phyloP scores from a whole-genome alignment of 2,797 vertebrate genomes.

The Chiroxiphia lanceolata region DNA sequence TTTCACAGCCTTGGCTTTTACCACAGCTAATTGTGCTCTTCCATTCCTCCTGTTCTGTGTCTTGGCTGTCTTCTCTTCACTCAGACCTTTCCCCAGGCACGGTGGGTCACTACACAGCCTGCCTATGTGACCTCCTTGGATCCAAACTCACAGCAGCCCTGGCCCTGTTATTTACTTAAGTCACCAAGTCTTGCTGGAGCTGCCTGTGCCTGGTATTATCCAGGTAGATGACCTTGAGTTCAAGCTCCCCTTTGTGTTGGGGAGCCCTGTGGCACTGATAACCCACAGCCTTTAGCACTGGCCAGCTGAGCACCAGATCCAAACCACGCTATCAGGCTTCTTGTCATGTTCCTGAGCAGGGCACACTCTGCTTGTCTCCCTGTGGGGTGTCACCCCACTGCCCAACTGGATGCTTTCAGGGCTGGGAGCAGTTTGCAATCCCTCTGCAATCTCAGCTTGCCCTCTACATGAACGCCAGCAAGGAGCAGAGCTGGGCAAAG shows the following conservation, averaged over 20 bases:
- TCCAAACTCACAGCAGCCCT: neutral
- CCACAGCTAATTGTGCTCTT: neutral
- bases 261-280: neutral
- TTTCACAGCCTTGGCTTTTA: conserved; percentile 4
- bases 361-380: accelerated
- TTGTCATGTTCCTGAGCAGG: accelerated
- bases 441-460: accelerated
- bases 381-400: accelerated
- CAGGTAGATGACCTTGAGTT: neutral
- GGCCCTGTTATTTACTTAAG: neutral
- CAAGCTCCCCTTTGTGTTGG: neutral
- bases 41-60: neutral
- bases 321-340: neutral
- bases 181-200: neutral
- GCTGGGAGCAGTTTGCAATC: neutral
- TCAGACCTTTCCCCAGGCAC: neutral
- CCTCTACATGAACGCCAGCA: neutral
- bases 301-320: neutral
- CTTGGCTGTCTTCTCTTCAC: neutral
- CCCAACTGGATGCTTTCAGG: neutral
- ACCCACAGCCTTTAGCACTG: neutral
- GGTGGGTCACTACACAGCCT: neutral
- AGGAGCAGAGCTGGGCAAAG: neutral
- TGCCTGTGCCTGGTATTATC: neutral
- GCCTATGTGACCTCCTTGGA: accelerated